These are phyloP conservation scores for Nycticebus coucang DNA, from an alignment of 2,113 vertebrate genomes.

Conservation along the genomic window DNA sequence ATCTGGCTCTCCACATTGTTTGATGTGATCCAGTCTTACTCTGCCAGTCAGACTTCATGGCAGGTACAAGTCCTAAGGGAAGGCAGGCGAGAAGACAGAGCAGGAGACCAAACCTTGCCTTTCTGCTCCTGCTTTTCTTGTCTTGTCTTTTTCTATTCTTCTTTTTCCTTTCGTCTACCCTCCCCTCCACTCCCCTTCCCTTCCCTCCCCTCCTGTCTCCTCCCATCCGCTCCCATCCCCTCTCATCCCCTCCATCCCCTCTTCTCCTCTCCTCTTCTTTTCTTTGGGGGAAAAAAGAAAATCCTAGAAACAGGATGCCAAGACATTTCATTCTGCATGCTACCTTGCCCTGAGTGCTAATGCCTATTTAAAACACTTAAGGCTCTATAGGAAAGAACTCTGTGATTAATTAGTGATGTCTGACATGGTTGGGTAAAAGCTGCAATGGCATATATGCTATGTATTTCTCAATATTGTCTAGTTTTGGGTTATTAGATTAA, in stretches of 20 bases:
- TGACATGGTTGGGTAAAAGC: background rate
- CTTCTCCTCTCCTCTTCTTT: background rate
- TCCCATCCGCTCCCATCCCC: no score
- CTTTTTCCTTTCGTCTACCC: background rate
- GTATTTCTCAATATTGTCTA: background rate
- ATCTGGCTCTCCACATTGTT: constrained; percentile 7
- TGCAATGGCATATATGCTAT: background rate
- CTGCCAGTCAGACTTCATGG: constrained; percentile 10
- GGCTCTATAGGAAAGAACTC: background rate
- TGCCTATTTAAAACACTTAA: background rate
- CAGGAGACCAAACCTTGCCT: background rate
- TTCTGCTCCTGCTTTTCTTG: background rate
- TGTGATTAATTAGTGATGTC: background rate
- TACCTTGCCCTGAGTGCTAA: background rate
- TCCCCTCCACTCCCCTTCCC: no score
- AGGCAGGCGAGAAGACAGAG: background rate
- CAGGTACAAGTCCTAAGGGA: background rate
- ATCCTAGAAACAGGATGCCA: background rate
- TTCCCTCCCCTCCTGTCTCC: no score
- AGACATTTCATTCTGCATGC: background rate
- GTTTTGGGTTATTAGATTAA: background rate
- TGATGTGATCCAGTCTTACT: constrained; percentile 63
- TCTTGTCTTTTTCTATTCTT: background rate
- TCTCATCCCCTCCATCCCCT: no score
- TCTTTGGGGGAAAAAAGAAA: background rate